Evolutionary conservation across 2,888 invertebrate genomes (phyloP), one percentile per base, ranked within the genome.

Genomic region (Leptinotarsa rubiginosa): DNA sequence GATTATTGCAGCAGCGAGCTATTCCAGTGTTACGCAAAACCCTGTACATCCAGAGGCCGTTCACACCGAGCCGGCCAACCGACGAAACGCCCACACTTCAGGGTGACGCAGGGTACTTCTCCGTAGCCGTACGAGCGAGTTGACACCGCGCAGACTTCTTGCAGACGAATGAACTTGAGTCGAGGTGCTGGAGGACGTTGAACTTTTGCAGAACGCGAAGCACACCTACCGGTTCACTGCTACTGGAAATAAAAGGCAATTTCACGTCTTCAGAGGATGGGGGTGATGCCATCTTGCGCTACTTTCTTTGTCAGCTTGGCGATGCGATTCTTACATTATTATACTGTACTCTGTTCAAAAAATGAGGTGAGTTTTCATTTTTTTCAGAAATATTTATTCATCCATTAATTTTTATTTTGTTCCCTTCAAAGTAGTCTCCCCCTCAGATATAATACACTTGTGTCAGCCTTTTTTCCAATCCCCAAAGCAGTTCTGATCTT

Each of bases 141-240:
- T 70, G 72, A 74, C 76, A 68, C 66, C 64, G 65, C 62, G 75
- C 56, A 78, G 78, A 78, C 78, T 78, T 78, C 75, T 75, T 76
- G 78, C 47, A 78, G 78, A 76, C 78, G 78, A 75, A 75, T 70
- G 78, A 78, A 78, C 78, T 78, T 78, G 77, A 78, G 73, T 49
- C 65, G 72, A 68, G 70, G 64, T 59, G 47, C 70, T 22, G 67
- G 65, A 70, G 77, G 75, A 59, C 77, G 67, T 70, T 72, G 77
- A 77, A 70, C 77, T 69, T 67, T 62, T 16, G 62, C 62, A 62
- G 62, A 62, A 31, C 62, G 41, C 59, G 31, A 18, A 67, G 56
- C 74, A 74, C 78, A 75, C 75, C 77, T 77, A 73, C 75, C 70
- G 74, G 74, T 71, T 66, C 66, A 66, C 49, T 54, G 56, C 69